These are phyloP conservation scores for Synanthedon formicaeformis DNA, from an alignment of 2,888 invertebrate genomes.

Conservation along the genomic window DNA sequence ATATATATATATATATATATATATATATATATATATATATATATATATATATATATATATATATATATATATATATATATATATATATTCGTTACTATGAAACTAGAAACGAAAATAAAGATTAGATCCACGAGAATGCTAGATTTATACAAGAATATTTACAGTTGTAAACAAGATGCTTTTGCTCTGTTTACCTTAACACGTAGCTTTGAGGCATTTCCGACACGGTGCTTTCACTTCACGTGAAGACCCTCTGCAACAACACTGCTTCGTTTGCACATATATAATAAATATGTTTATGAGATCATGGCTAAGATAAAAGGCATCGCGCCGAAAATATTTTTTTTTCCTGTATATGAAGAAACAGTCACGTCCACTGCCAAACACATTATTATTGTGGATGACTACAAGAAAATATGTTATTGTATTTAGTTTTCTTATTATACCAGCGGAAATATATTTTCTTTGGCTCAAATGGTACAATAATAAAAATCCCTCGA, in stretches of 20 bases:
- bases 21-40: too few relatives aligned
- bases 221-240: not conserved
- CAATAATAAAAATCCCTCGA: too few relatives aligned
- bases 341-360: not conserved
- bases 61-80: too few relatives aligned
- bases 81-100: too few relatives aligned
- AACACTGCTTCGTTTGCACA: not conserved
- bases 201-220: not conserved
- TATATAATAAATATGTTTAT: not conserved
- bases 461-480: constrained; percentile 8
- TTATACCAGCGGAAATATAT: constrained; percentile 23
- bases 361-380: constrained; percentile 22
- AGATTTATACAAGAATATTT: too few relatives aligned
- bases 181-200: not conserved
- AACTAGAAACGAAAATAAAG: too few relatives aligned
- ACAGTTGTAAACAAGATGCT: not conserved
- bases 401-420: constrained; percentile 20
- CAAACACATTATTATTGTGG: constrained; percentile 31
- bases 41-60: too few relatives aligned
- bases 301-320: not conserved
- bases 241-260: not conserved
- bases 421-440: constrained; percentile 30
- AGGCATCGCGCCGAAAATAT: not conserved
- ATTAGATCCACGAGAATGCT: too few relatives aligned
- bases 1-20: too few relatives aligned